A percentile compares a stretch with the other conserved stretches of the same genome.
Evolutionary conservation across 2,113 vertebrate species (phyloP).

Genomic region (Proteles cristata): DNA sequence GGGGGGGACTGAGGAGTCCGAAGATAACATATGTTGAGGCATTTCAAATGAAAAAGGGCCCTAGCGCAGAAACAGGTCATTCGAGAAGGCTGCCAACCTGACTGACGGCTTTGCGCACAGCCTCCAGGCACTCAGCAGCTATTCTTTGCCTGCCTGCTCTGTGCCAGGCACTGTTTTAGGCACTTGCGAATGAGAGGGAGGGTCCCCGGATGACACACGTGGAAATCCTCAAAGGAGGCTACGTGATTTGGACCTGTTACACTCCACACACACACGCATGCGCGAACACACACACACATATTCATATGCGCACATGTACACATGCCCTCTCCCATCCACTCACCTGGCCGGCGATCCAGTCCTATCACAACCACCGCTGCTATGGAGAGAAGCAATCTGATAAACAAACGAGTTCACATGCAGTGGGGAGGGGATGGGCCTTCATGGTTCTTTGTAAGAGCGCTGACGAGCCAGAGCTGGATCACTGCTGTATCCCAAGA

Average conservation of each 20-base stretch:
- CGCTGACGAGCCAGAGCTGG: background rate
- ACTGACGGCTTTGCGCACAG: background rate
- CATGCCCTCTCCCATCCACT: background rate
- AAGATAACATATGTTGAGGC: background rate
- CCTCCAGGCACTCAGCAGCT: background rate
- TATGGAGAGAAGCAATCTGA: background rate
- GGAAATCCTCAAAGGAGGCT: background rate
- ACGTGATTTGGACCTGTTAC: background rate
- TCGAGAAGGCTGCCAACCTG: background rate
- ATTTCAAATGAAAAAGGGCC: background rate
- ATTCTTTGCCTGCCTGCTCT: no score
- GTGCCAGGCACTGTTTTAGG: background rate
- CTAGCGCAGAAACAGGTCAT: background rate
- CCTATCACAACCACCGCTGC: background rate
- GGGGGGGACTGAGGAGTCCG: background rate
- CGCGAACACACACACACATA: background rate
- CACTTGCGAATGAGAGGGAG: background rate
- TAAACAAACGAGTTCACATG: background rate
- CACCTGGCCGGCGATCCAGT: background rate
- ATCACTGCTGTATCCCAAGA: background rate
- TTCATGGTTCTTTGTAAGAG: background rate
- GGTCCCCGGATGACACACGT: background rate
- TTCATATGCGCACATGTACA: fast-evolving
- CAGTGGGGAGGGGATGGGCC: background rate
- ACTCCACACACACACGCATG: background rate